Conservation (phyloP, 2,888 invertebrate species). For the Rhorus exstirpatorius region DNA sequence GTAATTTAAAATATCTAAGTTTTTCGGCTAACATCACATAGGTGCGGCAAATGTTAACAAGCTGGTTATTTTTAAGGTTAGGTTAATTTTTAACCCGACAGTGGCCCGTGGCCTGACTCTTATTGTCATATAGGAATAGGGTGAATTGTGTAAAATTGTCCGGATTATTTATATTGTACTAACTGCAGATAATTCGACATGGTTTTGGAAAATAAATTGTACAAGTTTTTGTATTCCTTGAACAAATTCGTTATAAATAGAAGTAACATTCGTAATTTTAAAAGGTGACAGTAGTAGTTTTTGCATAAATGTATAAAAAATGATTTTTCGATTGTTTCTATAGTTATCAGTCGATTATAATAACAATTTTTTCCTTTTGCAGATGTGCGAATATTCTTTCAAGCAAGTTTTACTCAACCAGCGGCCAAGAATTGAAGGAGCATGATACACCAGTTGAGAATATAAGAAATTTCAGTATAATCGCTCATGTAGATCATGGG, state of each 20-base stretch:
- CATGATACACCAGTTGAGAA: constrained; percentile 86
- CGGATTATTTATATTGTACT: no score
- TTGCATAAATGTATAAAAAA: neutral
- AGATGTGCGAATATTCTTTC: constrained; percentile 45
- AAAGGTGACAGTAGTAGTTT: constrained; percentile 31
- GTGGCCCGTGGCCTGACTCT: no score
- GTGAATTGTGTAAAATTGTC: no score
- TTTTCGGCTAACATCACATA: no score
- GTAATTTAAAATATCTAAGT: no score
- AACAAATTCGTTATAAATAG: constrained; percentile 30
- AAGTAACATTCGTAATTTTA: constrained; percentile 29
- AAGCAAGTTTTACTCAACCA: constrained; percentile 57
- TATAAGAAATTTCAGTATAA: constrained; percentile 98
- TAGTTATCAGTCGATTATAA: neutral
- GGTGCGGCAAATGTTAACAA: no score
- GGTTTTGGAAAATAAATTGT: constrained; percentile 50
- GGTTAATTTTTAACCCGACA: no score
- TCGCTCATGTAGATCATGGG: constrained; percentile 99
- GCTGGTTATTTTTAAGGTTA: no score
- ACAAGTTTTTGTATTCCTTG: constrained; percentile 39
- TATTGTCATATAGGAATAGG: no score
- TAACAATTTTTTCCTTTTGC: constrained; percentile 10
- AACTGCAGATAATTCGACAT: no score
- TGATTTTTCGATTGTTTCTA: neutral
- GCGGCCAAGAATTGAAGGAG: constrained; percentile 72